These are phyloP conservation scores for Diadumene lineata DNA, from an alignment of 92 coral and sea anemone genomes.

Conservation along the genomic window DNA sequence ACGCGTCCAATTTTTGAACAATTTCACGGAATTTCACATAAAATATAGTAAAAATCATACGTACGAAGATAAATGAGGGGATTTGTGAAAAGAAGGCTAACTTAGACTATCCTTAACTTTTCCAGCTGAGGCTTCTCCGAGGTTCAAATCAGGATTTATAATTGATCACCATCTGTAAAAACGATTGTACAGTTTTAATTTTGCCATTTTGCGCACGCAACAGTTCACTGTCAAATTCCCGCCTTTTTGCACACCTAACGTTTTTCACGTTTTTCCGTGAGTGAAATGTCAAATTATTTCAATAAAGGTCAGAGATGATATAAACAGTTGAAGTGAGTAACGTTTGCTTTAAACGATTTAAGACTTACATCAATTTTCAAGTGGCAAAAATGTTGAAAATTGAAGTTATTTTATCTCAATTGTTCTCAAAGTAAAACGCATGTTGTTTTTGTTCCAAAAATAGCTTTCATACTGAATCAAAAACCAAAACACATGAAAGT, in stretches of 20 bases:
- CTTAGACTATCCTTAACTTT: too few species aligned
- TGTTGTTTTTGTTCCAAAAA: too few species aligned
- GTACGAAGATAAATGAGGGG: too few species aligned
- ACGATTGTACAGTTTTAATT: not conserved
- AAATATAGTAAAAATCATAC: too few species aligned
- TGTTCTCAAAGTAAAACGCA: too few species aligned
- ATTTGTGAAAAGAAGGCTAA: too few species aligned
- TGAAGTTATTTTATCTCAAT: not conserved
- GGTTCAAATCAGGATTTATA: not conserved
- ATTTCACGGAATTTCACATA: too few species aligned
- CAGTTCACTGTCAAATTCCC: too few species aligned
- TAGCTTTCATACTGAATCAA: too few species aligned
- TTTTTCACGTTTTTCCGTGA: not conserved
- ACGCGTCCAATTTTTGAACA: not conserved
- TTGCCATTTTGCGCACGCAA: not conserved
- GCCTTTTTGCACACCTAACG: not conserved
- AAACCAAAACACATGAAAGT: too few species aligned
- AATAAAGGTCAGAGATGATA: conserved; percentile 21
- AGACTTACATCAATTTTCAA: conserved; percentile 22
- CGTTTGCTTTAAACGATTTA: conserved; percentile 28
- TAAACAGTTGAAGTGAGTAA: conserved; percentile 23
- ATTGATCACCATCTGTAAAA: not conserved
- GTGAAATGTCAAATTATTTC: not conserved
- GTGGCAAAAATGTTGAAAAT: not conserved
- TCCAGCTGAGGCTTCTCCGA: too few species aligned